Evolutionary conservation across 2,797 vertebrate species (phyloP).

Genomic region (Neostethus bicornis): DNA sequence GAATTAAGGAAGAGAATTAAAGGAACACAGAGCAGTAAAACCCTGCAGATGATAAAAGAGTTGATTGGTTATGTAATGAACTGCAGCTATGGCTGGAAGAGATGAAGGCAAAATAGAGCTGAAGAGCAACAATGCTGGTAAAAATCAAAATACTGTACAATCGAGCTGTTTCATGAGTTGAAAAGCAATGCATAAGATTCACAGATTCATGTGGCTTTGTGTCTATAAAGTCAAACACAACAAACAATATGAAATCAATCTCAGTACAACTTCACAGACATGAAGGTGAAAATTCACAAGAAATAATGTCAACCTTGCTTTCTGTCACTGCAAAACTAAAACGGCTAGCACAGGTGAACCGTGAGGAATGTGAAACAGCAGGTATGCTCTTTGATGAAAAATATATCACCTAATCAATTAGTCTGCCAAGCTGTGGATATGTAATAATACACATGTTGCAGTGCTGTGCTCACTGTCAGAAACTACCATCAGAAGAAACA

Average conservation of each 20-base stretch:
- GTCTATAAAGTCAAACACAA: constrained; percentile 3
- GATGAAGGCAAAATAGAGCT: constrained; percentile 39
- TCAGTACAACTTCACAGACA: constrained; percentile 12
- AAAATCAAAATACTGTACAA: constrained; percentile 24
- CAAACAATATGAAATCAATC: not conserved
- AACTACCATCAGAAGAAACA: constrained; percentile 12
- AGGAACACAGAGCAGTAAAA: constrained; percentile 28
- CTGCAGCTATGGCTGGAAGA: constrained; percentile 42
- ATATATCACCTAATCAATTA: constrained; percentile 60
- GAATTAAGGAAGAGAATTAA: constrained; percentile 9
- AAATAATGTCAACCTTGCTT: constrained; percentile 5
- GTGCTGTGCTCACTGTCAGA: constrained; percentile 1
- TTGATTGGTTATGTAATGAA: constrained; percentile 69
- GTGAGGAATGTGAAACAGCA: constrained; percentile 16
- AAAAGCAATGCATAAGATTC: not conserved
- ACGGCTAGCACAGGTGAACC: constrained; percentile 21
- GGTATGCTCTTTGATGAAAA: constrained; percentile 55
- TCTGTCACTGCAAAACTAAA: constrained; percentile 12
- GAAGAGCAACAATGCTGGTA: constrained; percentile 25
- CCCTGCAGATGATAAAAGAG: constrained; percentile 57
- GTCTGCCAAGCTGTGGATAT: constrained; percentile 28
- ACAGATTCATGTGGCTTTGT: constrained; percentile 14
- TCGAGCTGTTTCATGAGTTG: constrained; percentile 7
- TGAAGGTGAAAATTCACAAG: constrained; percentile 17
- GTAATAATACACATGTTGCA: constrained; percentile 14